phyloP scores from a whole-genome alignment of 2,797 vertebrate species.

The Phrynocephalus guinanensis region DNA sequence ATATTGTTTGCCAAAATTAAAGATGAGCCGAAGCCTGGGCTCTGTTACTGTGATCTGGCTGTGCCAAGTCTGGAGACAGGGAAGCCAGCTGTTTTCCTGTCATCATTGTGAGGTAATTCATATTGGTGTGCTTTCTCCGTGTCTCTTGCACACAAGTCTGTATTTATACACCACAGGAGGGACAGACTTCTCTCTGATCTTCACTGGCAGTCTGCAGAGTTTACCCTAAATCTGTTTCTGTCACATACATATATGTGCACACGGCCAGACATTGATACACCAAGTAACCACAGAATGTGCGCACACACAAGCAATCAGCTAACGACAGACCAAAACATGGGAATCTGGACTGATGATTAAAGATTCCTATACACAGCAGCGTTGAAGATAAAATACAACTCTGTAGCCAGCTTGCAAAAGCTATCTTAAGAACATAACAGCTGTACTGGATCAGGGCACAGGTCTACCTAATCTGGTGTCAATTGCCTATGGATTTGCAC shows the following conservation, averaged over 20 bases:
- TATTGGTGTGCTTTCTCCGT: constrained; percentile 56
- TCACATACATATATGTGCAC: background rate
- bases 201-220: constrained; percentile 30
- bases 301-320: background rate
- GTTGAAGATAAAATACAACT: background rate
- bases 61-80: constrained; percentile 26
- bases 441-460: background rate
- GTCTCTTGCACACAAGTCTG: constrained; percentile 23
- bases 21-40: constrained; percentile 9
- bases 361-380: background rate
- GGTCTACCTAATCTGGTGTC: background rate
- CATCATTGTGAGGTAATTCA: constrained; percentile 28
- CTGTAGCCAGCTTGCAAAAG: background rate
- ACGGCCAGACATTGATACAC: constrained; percentile 29
- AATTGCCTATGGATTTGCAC: background rate
- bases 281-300: background rate
- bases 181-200: constrained; percentile 47
- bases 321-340: background rate
- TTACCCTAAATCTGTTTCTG: constrained; percentile 45
- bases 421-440: background rate
- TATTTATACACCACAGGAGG: constrained; percentile 45
- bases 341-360: background rate
- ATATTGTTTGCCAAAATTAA: constrained; percentile 10
- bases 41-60: constrained; percentile 11
- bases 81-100: constrained; percentile 33